Evolutionary conservation across 1,140 invertebrate genomes (phyloP), one percentile per base, ranked within the genome.

Genomic region (Harpegnathos saltator): DNA sequence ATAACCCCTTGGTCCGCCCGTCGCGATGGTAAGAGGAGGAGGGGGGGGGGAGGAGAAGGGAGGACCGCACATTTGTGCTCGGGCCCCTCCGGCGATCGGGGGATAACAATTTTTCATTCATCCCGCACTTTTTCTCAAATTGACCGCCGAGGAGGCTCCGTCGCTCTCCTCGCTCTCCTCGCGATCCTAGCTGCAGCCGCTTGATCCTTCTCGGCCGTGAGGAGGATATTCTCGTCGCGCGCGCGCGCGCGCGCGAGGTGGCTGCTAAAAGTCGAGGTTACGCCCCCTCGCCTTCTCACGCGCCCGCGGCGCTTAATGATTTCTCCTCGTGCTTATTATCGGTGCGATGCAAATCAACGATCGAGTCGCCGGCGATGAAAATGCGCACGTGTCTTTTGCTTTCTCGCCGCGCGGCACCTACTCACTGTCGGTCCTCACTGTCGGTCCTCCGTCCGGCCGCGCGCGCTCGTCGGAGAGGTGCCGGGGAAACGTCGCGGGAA

Each of bases 61-160:
- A n/a, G 90, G 89, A 87, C 90, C 89, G 87, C 89, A 90, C 91
- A 94, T 94, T 94, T 5, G n/a, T 94, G 90, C 93, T 91, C 92
- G 89, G 89, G 71, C 90, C 85, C 89, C 90, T 90, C 89, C 74
- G 73, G 78, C 91, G 92, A 93, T 93, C 90, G 86, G 83, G 85
- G 89, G 80, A 92, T 92, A 92, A 93, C 90, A 90, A 92, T 80
- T 69, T 50, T 50, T 24, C 69, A 38, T 17, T 56, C 22, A 15
- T 82, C 38, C 48, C 62, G 54, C 58, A 58, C 54, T 78, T 78
- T n/a, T 19, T 14, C 15, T 44, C 65, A 80, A 80, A 69, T 80
- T 19, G 52, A 80, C 22, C 75, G 29, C 11, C 50, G n/a, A 9
- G 15, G 29, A 33, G 29, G 1, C 29, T 33, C 1, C 56, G 61